Conservation (phyloP, 2,797 vertebrate species). For the Paedocypris micromegethes region DNA sequence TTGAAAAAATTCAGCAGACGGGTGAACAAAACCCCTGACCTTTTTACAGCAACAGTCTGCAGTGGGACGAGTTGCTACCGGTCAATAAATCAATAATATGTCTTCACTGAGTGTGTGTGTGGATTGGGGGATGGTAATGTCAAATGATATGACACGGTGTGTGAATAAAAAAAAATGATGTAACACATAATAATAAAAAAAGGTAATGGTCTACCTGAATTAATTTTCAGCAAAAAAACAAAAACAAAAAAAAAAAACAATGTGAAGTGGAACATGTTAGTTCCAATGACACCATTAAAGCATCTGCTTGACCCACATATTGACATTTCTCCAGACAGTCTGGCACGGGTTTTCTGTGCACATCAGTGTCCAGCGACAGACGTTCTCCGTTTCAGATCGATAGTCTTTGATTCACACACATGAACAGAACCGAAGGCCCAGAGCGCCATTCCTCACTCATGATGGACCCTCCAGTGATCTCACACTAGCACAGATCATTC, state of each 20-base stretch:
- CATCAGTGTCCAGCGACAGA: constrained; percentile 33
- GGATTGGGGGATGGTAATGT: not conserved
- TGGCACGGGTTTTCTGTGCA: constrained; percentile 26
- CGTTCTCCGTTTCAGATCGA: constrained; percentile 31
- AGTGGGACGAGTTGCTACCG: not conserved
- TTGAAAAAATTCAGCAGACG: not conserved
- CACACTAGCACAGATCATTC: too few species aligned
- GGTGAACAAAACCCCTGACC: constrained; percentile 5
- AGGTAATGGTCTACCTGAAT: not conserved
- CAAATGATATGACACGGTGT: too few species aligned
- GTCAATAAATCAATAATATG: constrained; percentile 18
- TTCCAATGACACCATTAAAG: too few species aligned
- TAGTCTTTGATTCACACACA: constrained; percentile 26
- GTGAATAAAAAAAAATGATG: not conserved
- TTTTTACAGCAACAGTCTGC: not conserved
- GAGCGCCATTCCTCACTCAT: too few species aligned
- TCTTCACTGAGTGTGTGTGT: not conserved
- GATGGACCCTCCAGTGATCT: too few species aligned
- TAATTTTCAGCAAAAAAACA: too few species aligned
- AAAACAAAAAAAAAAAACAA: not conserved
- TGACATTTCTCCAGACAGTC: constrained; percentile 5
- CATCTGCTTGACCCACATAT: constrained; percentile 27
- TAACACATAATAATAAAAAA: not conserved
- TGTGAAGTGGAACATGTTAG: not conserved
- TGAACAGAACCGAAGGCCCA: not conserved